These are phyloP conservation scores for Coenobita brevimanus DNA, from an alignment of 1,140 invertebrate species.

Conservation along the genomic window DNA sequence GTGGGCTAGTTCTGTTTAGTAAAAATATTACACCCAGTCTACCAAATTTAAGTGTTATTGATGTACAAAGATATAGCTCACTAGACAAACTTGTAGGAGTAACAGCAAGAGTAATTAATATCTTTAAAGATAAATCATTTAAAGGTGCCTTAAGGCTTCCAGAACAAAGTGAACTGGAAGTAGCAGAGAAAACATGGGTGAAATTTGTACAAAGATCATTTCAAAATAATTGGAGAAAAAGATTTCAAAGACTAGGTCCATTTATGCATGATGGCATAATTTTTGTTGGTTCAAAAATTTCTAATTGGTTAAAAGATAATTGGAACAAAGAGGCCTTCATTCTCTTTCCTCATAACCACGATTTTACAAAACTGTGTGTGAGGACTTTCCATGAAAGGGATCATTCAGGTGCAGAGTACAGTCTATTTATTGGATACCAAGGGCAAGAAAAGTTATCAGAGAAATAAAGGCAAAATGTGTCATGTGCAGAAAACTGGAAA, in stretches of 20 bases:
- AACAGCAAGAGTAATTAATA: background rate
- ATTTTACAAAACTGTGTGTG: slow-evolving; percentile 15
- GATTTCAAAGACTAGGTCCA: no score
- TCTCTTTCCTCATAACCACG: background rate
- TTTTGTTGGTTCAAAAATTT: slow-evolving; percentile 17
- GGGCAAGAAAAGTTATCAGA: background rate
- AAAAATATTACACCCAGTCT: no score
- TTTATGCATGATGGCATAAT: background rate
- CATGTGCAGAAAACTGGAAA: no score
- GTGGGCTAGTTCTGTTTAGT: no score
- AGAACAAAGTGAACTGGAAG: background rate
- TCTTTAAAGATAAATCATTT: no score
- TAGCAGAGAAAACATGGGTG: background rate
- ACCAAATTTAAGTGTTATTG: no score
- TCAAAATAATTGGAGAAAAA: no score
- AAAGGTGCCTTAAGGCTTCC: background rate
- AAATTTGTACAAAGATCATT: no score
- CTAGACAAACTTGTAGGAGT: background rate
- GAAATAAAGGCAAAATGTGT: slow-evolving; percentile 22
- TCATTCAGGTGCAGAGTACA: background rate
- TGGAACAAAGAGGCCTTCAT: background rate
- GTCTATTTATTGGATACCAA: background rate
- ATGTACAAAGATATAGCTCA: no score
- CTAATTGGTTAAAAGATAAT: slow-evolving; percentile 21
- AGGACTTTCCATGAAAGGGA: background rate